Base-by-base conservation (phyloP, 2,888 invertebrate species). In the Tuberolachnus salignus region DNA sequence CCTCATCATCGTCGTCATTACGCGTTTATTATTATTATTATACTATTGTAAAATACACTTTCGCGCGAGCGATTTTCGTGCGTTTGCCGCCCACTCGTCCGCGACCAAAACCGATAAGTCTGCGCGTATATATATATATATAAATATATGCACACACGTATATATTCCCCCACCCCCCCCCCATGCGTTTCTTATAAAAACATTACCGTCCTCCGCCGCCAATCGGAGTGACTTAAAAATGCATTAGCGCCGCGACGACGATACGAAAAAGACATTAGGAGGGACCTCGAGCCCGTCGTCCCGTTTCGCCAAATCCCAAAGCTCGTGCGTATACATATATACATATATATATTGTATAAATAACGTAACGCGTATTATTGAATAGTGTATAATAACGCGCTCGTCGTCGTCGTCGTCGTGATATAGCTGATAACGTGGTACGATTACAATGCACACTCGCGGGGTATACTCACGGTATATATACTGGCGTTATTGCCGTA, bases 221-320 rank as follows among this genome's bases (percentile, higher is more conserved):
- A 49, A 34, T 49, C 34, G 19, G 46, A 72, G 75, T 16, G 66
- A 55, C 66, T 75, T 75, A 75, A 66, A 75, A 66, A 75, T 67
- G 46, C 75, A 67, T 75, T 75, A 75, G 64, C 46, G 44, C 26
- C 66, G 46, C 46, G 66, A 55, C 26, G 75, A 46, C 46, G 66
- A 55, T 75, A 75, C 66, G 75, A 75, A 75, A 75, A 75, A 75
- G 46, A 66, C 66, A 75, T 75, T 75, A 67, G 34, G 66, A 66
- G 21, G 13, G 53, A 8, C 53, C 3, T 44, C 49, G 66, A 66
- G 66, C 75, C 26, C 26, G n/a, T n/a, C n/a, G n/a, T 55, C 23
- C 66, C 44, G 57, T 55, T 75, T 66, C 57, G 6, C 26, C n/a
- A 46, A 66, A 75, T 55, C 64, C 74, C 46, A 42, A 21, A 44